Evolutionary conservation across 2,888 invertebrate genomes (phyloP).

Genomic region (Limulus polyphemus): DNA sequence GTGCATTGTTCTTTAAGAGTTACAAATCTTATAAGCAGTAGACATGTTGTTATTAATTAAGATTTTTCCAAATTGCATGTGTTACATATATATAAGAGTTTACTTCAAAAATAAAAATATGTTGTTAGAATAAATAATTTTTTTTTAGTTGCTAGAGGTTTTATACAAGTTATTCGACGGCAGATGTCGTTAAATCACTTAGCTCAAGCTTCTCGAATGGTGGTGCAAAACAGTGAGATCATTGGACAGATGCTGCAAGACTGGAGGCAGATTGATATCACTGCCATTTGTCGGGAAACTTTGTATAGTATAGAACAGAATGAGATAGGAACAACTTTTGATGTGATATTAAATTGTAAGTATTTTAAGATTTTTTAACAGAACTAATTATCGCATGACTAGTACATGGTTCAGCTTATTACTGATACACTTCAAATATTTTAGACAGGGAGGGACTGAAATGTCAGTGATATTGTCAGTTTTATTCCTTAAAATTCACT

Average conservation of each 20-base stretch:
- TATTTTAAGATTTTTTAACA: no score
- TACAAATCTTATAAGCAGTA: no score
- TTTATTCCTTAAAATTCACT: no score
- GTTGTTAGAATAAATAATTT: background rate
- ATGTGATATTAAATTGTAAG: no score
- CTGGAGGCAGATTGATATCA: slow-evolving; percentile 39
- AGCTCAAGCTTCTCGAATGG: slow-evolving; percentile 39
- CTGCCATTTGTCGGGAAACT: slow-evolving; percentile 38
- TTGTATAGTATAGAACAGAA: slow-evolving; percentile 36
- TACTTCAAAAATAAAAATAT: background rate
- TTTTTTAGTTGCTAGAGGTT: slow-evolving; percentile 37
- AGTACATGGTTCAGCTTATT: no score
- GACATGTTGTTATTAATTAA: no score
- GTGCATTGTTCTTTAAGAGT: no score
- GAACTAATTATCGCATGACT: no score
- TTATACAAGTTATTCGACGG: slow-evolving; percentile 38
- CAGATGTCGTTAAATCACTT: slow-evolving; percentile 41
- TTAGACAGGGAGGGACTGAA: no score
- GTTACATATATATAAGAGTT: background rate
- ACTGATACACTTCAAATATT: no score
- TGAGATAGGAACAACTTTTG: slow-evolving; percentile 6
- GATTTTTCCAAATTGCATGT: no score
- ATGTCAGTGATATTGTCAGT: no score
- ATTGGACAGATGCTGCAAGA: slow-evolving; percentile 40
- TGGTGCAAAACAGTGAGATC: slow-evolving; percentile 38